Percentiles rank a stretch among this genome's conserved stretches.
phyloP scores from a whole-genome alignment of 92 coral and sea anemone species.

The Bergia puertoricense region DNA sequence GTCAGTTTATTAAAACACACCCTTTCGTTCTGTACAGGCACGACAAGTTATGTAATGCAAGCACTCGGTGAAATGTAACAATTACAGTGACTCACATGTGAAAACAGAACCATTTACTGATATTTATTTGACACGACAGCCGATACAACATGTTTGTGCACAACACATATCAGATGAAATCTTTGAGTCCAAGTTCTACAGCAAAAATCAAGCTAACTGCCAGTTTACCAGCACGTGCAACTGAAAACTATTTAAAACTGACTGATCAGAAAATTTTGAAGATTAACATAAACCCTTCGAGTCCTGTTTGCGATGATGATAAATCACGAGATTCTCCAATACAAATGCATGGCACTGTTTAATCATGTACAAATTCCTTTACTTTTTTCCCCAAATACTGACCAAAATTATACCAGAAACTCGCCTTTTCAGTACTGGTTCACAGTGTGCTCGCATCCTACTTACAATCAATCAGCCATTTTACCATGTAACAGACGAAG shows the following conservation, averaged over 20 bases:
- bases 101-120: neutral
- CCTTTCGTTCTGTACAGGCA: neutral
- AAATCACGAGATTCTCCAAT: neutral
- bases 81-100: neutral
- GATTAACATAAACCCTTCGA: neutral
- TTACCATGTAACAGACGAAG: constrained; percentile 7
- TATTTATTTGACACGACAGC: neutral
- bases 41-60: neutral
- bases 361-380: no score
- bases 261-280: no score
- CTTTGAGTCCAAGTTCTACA: neutral
- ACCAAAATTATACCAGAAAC: neutral
- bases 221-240: neutral
- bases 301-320: neutral
- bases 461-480: constrained; percentile 17
- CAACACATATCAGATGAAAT: neutral
- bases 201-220: neutral
- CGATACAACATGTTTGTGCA: neutral
- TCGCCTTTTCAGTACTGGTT: neutral
- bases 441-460: constrained; percentile 32
- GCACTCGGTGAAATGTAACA: constrained; percentile 2
- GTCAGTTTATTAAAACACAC: constrained; percentile 1
- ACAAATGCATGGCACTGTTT: neutral
- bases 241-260: neutral
- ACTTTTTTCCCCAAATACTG: neutral